Percentiles rank a stretch among this genome's conserved stretches.
These are phyloP conservation scores for Dicycla oo DNA, from an alignment of 2,888 invertebrate species.

Conservation along the genomic window DNA sequence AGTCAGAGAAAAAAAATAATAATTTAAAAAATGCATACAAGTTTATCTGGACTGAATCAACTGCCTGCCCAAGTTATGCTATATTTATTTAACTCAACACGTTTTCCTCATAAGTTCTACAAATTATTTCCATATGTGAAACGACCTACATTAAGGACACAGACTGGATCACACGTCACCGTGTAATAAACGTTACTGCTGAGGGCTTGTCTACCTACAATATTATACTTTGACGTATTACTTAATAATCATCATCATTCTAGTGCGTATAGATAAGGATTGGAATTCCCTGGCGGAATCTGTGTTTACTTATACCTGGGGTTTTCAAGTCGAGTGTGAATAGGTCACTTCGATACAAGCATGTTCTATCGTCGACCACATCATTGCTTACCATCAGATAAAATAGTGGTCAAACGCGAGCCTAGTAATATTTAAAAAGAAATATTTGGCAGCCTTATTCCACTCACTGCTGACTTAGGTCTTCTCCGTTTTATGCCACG, in stretches of 20 bases:
- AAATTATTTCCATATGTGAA: conserved; percentile 54
- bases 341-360: background rate
- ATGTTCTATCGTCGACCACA: background rate
- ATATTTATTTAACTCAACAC: conserved; percentile 21
- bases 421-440: background rate
- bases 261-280: background rate
- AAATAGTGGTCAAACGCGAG: background rate
- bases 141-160: conserved; percentile 62
- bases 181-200: conserved; percentile 7
- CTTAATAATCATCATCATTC: background rate
- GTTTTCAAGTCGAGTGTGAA: background rate
- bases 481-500: background rate
- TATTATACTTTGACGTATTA: background rate
- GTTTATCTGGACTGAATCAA: conserved; percentile 27
- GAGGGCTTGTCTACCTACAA: conserved; percentile 14
- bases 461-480: background rate
- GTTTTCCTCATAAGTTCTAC: conserved; percentile 52
- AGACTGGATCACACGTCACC: conserved; percentile 26
- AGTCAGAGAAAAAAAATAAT: conserved; percentile 19
- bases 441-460: background rate
- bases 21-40: background rate
- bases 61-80: conserved; percentile 23
- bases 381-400: background rate
- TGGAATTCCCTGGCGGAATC: background rate
- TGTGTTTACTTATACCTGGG: background rate